Conservation (phyloP, 2,113 vertebrate species). For the Prochilodus magdalenae region DNA sequence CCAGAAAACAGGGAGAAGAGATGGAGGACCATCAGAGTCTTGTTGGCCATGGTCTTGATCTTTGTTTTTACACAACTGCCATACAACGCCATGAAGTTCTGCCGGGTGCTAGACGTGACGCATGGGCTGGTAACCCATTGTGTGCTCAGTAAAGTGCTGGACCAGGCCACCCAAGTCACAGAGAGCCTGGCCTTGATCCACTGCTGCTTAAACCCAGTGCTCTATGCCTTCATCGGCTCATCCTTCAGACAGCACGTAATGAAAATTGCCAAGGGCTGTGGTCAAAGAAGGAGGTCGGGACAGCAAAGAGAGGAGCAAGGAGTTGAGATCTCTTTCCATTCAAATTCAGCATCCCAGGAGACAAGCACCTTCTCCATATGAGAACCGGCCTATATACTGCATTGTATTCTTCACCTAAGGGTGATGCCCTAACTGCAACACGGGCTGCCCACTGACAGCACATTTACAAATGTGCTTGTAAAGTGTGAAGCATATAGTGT, state of each 20-base stretch:
- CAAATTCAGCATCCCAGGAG: slow-evolving; percentile 63
- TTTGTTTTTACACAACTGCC: slow-evolving; percentile 91
- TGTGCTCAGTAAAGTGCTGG: slow-evolving; percentile 81
- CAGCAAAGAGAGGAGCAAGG: slow-evolving; percentile 44
- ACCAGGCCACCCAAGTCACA: slow-evolving; percentile 83
- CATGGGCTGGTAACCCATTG: slow-evolving; percentile 86
- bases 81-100: slow-evolving; percentile 88
- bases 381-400: background rate
- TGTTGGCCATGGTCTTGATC: slow-evolving; percentile 82
- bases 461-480: too few species aligned
- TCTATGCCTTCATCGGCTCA: slow-evolving; percentile 86
- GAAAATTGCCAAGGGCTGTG: slow-evolving; percentile 80
- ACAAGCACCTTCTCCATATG: slow-evolving; percentile 76
- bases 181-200: slow-evolving; percentile 88
- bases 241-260: slow-evolving; percentile 85
- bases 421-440: too few species aligned
- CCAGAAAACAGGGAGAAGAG: slow-evolving; percentile 79
- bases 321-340: slow-evolving; percentile 71
- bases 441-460: too few species aligned
- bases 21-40: slow-evolving; percentile 79
- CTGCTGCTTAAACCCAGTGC: slow-evolving; percentile 90
- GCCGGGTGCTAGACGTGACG: slow-evolving; percentile 82
- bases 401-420: too few species aligned
- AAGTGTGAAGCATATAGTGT: too few species aligned
- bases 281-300: slow-evolving; percentile 54